Percentiles rank a stretch among this genome's conserved stretches.
Conservation (phyloP, 2,888 invertebrate genomes). For the Pteria penguin region DNA sequence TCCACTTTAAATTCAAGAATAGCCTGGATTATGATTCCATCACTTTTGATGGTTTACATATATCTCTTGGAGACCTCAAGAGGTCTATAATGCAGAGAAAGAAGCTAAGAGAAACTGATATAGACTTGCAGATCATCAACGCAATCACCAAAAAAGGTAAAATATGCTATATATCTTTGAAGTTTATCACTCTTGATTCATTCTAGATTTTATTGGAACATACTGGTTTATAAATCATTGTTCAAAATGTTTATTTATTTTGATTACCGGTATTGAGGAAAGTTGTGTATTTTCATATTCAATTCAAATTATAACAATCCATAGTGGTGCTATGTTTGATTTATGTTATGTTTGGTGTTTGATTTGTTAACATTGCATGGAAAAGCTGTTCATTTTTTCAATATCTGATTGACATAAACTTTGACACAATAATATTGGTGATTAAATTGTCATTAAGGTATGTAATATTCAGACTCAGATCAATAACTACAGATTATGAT, state of each 20-base stretch:
- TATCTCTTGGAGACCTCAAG: slow-evolving; percentile 96
- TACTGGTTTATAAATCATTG: no score
- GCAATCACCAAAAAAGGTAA: slow-evolving; percentile 98
- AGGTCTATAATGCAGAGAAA: slow-evolving; percentile 97
- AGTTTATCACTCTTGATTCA: not conserved
- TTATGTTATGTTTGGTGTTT: no score
- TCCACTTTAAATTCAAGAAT: slow-evolving; percentile 99
- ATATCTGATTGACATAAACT: no score
- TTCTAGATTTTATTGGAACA: no score
- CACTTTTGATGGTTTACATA: slow-evolving; percentile 97
- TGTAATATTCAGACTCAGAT: no score
- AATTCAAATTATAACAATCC: not conserved
- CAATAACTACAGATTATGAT: no score
- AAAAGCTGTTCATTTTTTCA: no score
- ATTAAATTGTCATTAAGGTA: no score
- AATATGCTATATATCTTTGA: slow-evolving; percentile 43
- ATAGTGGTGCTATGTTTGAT: not conserved
- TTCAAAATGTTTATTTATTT: no score
- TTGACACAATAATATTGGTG: no score
- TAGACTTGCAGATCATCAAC: slow-evolving; percentile 97
- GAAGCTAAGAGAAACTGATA: slow-evolving; percentile 94
- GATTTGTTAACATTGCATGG: no score
- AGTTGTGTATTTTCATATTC: not conserved
- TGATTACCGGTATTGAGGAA: not conserved
- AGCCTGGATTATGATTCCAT: slow-evolving; percentile 97